phyloP scores from a whole-genome alignment of 2,113 vertebrate genomes.

The Nicator chloris region DNA sequence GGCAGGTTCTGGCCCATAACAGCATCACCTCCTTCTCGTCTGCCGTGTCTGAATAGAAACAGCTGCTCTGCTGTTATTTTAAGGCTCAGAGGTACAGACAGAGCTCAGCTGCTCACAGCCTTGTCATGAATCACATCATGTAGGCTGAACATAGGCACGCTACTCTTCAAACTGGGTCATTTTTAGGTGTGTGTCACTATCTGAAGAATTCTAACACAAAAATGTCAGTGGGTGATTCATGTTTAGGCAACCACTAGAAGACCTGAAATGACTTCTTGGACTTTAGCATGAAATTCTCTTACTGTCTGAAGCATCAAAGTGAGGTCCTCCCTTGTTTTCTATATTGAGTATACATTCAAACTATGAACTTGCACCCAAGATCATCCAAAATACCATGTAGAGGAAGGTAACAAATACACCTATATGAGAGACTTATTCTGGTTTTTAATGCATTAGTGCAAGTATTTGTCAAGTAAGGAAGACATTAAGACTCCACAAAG shows the following conservation, averaged over 20 bases:
- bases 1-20: not conserved
- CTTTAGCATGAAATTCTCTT: not conserved
- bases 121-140: not conserved
- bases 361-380: not conserved
- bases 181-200: not conserved
- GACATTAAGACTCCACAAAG: not conserved
- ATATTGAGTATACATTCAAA: not conserved
- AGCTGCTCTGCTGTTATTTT: constrained; percentile 16
- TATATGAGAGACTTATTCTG: not conserved
- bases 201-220: not conserved
- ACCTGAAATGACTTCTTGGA: not conserved
- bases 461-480: not conserved
- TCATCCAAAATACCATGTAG: not conserved
- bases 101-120: constrained; percentile 39
- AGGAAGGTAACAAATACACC: not conserved
- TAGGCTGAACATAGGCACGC: not conserved
- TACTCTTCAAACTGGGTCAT: constrained; percentile 9
- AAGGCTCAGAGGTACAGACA: not conserved
- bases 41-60: not conserved
- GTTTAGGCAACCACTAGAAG: not conserved
- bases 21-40: not conserved
- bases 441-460: not conserved
- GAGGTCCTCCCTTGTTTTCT: not conserved
- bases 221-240: not conserved
- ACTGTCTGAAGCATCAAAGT: not conserved